phyloP scores from a whole-genome alignment of 2,888 invertebrate genomes.

The Drosophila eohydei region DNA sequence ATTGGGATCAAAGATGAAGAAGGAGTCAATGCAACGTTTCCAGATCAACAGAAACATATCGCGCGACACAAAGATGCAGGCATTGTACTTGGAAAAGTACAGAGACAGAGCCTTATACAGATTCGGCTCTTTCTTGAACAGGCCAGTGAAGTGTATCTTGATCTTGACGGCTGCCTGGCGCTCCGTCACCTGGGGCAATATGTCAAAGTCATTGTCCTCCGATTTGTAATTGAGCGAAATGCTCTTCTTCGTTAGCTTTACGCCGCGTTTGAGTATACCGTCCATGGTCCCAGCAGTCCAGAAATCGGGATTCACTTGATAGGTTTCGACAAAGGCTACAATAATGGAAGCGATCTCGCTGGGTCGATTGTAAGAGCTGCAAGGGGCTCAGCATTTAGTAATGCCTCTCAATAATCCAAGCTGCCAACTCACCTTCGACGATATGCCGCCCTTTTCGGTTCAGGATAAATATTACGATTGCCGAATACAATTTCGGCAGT shows the following conservation, averaged over 20 bases:
- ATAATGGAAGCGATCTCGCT: constrained; percentile 79
- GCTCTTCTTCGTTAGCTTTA: constrained; percentile 68
- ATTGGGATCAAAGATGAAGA: constrained; percentile 88
- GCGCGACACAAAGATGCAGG: constrained; percentile 73
- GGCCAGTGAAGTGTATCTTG: constrained; percentile 74
- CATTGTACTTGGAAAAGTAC: constrained; percentile 77
- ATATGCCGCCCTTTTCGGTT: constrained; percentile 40
- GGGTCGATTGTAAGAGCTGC: constrained; percentile 69
- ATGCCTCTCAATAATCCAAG: background rate
- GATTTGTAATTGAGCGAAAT: constrained; percentile 65
- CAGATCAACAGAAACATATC: constrained; percentile 80
- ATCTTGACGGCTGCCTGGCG: constrained; percentile 71
- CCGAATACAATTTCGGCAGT: constrained; percentile 79
- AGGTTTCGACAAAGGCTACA: constrained; percentile 81
- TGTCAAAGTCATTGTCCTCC: constrained; percentile 72
- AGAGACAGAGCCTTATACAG: constrained; percentile 77
- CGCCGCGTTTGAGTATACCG: constrained; percentile 70
- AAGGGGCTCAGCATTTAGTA: background rate
- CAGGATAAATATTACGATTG: constrained; percentile 62
- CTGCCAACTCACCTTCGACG: constrained; percentile 45
- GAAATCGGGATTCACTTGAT: constrained; percentile 77
- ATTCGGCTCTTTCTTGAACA: constrained; percentile 76
- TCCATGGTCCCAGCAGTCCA: constrained; percentile 81
- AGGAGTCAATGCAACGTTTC: constrained; percentile 86
- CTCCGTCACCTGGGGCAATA: constrained; percentile 77